A percentile compares a stretch with the other conserved stretches of the same genome.
Evolutionary conservation across 2,797 vertebrate genomes (phyloP).

Genomic region (Mus caroli): DNA sequence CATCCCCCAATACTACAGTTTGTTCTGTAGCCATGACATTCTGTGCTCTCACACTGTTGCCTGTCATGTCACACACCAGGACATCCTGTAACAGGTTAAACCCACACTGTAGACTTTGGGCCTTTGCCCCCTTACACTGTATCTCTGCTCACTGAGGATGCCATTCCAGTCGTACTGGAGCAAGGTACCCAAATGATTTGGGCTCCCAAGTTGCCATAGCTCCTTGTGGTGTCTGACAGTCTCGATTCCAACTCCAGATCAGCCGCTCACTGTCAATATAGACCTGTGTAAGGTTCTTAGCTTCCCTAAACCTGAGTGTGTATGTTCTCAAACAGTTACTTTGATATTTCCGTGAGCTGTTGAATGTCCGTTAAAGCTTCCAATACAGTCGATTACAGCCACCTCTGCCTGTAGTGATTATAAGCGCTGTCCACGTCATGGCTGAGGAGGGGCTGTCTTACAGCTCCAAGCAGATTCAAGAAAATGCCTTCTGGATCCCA

Average conservation of each 20-base stretch:
- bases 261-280: not conserved
- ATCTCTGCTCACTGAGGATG: not conserved
- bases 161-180: not conserved
- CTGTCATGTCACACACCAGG: not conserved
- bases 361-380: not conserved
- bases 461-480: not conserved
- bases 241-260: not conserved
- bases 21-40: not conserved
- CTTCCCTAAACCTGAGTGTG: conserved; percentile 11
- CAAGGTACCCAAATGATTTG: not conserved
- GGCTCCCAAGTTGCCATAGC: not conserved
- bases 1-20: not conserved
- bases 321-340: not conserved
- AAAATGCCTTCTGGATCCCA: not conserved
- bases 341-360: not conserved
- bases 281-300: not conserved
- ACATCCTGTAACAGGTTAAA: not conserved
- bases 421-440: not conserved
- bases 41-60: not conserved
- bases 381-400: not conserved
- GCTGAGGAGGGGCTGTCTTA: no score
- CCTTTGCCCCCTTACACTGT: not conserved
- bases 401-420: not conserved
- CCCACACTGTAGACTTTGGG: not conserved
- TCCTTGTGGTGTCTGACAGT: not conserved